phyloP scores from a whole-genome alignment of 1,140 invertebrate genomes.

The Heliothis virescens region DNA sequence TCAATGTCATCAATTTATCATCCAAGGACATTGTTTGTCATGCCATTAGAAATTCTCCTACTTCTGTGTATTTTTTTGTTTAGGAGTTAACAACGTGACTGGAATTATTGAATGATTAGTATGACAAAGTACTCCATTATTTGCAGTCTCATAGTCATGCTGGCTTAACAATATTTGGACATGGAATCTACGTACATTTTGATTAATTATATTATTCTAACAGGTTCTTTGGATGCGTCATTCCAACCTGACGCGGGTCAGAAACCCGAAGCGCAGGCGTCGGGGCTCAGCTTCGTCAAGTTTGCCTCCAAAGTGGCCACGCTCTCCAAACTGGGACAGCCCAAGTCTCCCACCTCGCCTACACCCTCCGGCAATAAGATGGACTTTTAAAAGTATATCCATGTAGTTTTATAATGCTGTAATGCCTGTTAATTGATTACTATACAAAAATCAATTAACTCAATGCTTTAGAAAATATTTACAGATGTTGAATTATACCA shows the following conservation, averaged over 20 bases:
- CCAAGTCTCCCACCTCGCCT: constrained; percentile 73
- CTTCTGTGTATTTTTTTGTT: too few species aligned
- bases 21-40: too few species aligned
- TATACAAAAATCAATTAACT: not conserved
- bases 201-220: constrained; percentile 7
- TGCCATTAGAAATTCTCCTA: too few species aligned
- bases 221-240: constrained; percentile 77
- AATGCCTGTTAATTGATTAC: not conserved
- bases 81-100: too few species aligned
- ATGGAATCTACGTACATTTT: not conserved
- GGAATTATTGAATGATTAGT: too few species aligned
- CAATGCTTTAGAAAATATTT: too few species aligned
- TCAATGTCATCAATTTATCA: too few species aligned
- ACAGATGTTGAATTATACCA: not conserved
- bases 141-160: too few species aligned
- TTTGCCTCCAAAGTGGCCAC: constrained; percentile 78
- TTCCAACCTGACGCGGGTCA: constrained; percentile 70
- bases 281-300: constrained; percentile 76
- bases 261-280: constrained; percentile 71
- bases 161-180: too few species aligned
- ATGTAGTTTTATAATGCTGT: not conserved
- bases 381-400: constrained; percentile 66
- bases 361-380: constrained; percentile 70
- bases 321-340: constrained; percentile 72
- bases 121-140: too few species aligned